Base-by-base conservation (phyloP, 2,113 vertebrate genomes). In the Deroptyus accipitrinus region DNA sequence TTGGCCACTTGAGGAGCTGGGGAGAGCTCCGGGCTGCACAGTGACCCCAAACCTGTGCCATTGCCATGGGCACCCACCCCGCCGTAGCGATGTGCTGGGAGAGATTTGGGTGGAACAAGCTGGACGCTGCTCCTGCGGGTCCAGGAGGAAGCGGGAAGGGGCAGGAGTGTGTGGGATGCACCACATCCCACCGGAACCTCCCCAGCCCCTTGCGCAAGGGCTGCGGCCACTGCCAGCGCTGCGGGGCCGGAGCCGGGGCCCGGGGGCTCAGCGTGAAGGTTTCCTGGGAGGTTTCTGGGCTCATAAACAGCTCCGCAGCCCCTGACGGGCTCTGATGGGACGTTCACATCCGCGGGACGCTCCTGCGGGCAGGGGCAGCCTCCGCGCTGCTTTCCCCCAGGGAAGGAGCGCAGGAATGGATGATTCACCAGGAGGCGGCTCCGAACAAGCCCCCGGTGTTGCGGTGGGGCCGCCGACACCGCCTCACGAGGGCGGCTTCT, bases 81-180 rank as follows among this genome's bases (percentile, higher is more conserved):
- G 1, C 23, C 15, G 41, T 35, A 55, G 77, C 2, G 6, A 23
- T 5, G 25, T 17, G 25, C n/a, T 1, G 1, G 2, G 30, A 17
- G 41, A n/a, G 48, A 19, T 37, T 24, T 14, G 69, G 41, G 27
- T 17, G 48, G 54, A 37, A 25, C 22, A 7, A 9, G 46, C 54
- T 37, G 39, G 62, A 25, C 30, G 23, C 35, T 1, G 17, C 31
- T 79, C 10, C 67, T 7, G 20, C 12, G 4, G 66, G 17, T 6
- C 2, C 0, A 17, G 42, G 41, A 39, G 27, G 17, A 9, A 54
- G 52, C 7, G 1, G 68, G 74, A 49, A 28, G 52, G n/a, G 39
- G 55, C 15, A 13, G 33, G 37, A 18, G 31, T 5, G 9, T 4
- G 31, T 20, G 33, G 33, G 57, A 59, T 35, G 57, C 57, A 24